These are phyloP conservation scores for Scylla paramamosain DNA, from an alignment of 1,140 invertebrate species.

Conservation along the genomic window DNA sequence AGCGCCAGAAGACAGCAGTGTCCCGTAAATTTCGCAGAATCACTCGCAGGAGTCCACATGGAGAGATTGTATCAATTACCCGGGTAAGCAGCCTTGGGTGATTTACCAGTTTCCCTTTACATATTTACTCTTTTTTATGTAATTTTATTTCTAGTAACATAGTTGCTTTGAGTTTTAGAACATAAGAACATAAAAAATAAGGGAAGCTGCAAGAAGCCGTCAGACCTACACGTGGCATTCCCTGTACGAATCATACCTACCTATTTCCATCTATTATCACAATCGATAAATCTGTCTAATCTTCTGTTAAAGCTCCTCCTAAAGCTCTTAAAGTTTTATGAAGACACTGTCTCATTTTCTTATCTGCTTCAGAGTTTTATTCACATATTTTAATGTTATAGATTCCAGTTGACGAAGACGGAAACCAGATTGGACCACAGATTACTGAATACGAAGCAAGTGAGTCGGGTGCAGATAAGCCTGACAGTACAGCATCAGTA, in stretches of 20 bases:
- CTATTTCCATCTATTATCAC: too few species aligned
- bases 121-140: background rate
- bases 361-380: background rate
- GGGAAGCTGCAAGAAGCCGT: too few species aligned
- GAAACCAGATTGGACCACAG: slow-evolving; percentile 57
- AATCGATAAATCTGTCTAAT: too few species aligned
- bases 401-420: slow-evolving; percentile 69
- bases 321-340: too few species aligned
- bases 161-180: too few species aligned
- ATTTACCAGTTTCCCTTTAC: too few species aligned
- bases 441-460: slow-evolving; percentile 55
- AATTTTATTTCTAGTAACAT: background rate
- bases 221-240: too few species aligned
- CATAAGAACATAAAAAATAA: too few species aligned
- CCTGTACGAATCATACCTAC: too few species aligned
- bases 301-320: too few species aligned
- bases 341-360: too few species aligned
- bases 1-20: slow-evolving; percentile 7
- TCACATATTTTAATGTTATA: background rate
- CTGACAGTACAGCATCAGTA: slow-evolving; percentile 16
- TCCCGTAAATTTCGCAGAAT: slow-evolving; percentile 58
- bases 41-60: slow-evolving; percentile 51
- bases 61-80: slow-evolving; percentile 68
- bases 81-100: slow-evolving; percentile 9
- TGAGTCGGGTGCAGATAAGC: background rate